Evolutionary conservation across 2,797 vertebrate genomes (phyloP).

Genomic region (Sebastes elongatus): DNA sequence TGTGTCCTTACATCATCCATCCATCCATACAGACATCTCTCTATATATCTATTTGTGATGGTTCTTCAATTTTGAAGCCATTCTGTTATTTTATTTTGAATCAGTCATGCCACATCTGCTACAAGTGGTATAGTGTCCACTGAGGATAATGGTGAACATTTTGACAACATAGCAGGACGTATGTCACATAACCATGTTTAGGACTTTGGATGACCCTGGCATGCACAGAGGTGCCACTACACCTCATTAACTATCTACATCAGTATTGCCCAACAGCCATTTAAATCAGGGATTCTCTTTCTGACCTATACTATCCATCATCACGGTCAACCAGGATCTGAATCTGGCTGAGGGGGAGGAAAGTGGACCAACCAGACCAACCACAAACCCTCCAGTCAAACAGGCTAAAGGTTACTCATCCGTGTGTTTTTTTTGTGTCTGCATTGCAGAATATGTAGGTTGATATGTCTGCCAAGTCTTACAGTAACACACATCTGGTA

Average conservation of each 20-base stretch:
- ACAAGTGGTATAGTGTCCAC: neutral
- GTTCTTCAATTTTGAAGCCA: neutral
- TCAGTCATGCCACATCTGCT: neutral
- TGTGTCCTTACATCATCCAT: neutral
- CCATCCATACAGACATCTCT: neutral
- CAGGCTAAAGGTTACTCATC: constrained; percentile 50
- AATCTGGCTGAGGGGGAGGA: neutral
- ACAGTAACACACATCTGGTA: constrained; percentile 52
- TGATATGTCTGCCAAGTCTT: constrained; percentile 43
- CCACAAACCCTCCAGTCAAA: constrained; percentile 8
- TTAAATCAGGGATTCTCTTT: constrained; percentile 23
- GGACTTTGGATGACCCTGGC: neutral
- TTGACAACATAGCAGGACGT: neutral
- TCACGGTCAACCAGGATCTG: neutral
- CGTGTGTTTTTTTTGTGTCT: constrained; percentile 51
- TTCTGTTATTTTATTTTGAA: neutral
- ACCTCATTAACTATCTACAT: constrained; percentile 11
- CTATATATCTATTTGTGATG: neutral
- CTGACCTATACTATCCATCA: constrained; percentile 38
- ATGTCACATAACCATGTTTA: neutral
- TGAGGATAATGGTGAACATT: neutral
- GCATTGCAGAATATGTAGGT: constrained; percentile 73
- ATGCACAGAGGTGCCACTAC: neutral
- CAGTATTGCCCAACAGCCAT: neutral
- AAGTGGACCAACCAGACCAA: neutral